A percentile compares a stretch with the other conserved stretches of the same genome.
phyloP scores from a whole-genome alignment of 2,888 invertebrate genomes.

The Drosophila glabriapex region DNA sequence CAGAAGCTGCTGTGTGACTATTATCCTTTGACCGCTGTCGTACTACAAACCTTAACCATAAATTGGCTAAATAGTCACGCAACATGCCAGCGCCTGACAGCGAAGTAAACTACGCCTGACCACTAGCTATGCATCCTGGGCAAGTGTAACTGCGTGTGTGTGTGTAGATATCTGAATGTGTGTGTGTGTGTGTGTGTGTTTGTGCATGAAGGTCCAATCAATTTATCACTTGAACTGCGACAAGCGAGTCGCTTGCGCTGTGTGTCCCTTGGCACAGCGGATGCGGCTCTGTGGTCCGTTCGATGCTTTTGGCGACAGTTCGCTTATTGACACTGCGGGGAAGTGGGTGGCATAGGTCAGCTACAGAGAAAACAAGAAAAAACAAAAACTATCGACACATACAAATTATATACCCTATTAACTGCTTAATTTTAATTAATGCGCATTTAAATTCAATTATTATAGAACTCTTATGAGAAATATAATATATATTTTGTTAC shows the following conservation, averaged over 20 bases:
- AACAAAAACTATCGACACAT: neutral
- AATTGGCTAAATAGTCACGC: constrained; percentile 80
- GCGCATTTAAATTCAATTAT: neutral
- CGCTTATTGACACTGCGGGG: constrained; percentile 1
- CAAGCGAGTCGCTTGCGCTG: constrained; percentile 55
- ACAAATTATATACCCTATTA: neutral
- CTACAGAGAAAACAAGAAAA: constrained; percentile 27
- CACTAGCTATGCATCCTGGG: constrained; percentile 39
- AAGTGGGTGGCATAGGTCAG: constrained; percentile 1
- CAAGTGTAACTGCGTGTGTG: constrained; percentile 14
- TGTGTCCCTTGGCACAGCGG: constrained; percentile 34
- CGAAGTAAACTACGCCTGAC: constrained; percentile 57
- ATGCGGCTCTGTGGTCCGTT: constrained; percentile 38
- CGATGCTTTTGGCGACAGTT: constrained; percentile 26
- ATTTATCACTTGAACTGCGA: constrained; percentile 81
- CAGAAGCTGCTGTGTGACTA: constrained; percentile 63
- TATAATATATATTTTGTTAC: neutral
- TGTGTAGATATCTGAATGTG: constrained; percentile 6
- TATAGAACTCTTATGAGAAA: neutral
- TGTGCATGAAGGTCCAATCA: constrained; percentile 68
- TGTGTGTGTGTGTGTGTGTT: constrained; percentile 21
- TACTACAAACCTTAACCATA: constrained; percentile 75
- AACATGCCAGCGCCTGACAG: constrained; percentile 70
- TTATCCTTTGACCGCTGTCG: constrained; percentile 81
- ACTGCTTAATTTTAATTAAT: neutral